Evolutionary conservation across 2,888 invertebrate species (phyloP), one percentile per base, ranked within the genome.

Genomic region (Acrocera orbiculus): DNA sequence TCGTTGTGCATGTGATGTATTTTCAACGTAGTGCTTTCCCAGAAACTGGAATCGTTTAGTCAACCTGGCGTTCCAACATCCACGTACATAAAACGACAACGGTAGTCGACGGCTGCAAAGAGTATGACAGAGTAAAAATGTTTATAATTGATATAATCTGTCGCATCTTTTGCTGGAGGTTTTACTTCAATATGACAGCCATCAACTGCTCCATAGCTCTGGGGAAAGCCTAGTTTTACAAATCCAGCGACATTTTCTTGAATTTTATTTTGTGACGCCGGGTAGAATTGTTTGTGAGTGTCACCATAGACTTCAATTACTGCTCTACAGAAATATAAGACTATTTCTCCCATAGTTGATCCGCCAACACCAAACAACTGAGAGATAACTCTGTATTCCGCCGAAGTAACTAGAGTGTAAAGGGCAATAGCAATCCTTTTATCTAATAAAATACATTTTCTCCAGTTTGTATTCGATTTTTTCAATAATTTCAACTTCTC

Each of bases 11-110:
- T 25, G 5, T 35, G 33, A 5, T 27, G 17, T 11, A 14, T 20
- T 32, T 37, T 38, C 8, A 42, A 13, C 7, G 16, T n/a, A 6
- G 42, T 39, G 9, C 19, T 24, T 28, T 40, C 40, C 36, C 34
- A 42, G 16, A 40, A 32, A 25, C 19, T 24, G 4, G 37, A 40
- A 15, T 36, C 27, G 25, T 33, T 37, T 30, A 22, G 32, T 17
- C 24, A 22, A 22, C 39, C 38, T 9, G 22, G 29, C 2, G 25
- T 7, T 5, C 33, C 33, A 8, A 30, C 20, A 19, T 35, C 30
- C 5, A 30, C 26, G 20, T 35, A 35, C 9, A 17, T 19, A 17
- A 30, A 35, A 27, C 16, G 15, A 16, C 17, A 35, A n/a, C 30
- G 19, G 10, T 35, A 15, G 16, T 35, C 34, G 3, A 23, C 34